Conservation (phyloP, 1,140 invertebrate species). For the Drosophila orena region DNA sequence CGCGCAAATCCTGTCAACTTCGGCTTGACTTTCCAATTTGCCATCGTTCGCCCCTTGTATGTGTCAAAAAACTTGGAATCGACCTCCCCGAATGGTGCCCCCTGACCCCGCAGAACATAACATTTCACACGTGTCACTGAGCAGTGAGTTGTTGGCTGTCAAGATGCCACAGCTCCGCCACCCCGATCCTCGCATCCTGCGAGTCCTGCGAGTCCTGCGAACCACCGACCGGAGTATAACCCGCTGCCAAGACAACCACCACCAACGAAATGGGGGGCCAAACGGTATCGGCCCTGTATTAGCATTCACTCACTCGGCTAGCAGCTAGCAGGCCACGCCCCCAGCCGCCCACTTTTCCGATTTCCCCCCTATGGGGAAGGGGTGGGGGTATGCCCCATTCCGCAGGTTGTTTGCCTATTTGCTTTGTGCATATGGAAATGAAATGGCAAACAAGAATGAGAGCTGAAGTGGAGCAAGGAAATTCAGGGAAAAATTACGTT, state of each 20-base stretch:
- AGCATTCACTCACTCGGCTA: slow-evolving; percentile 28
- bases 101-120: slow-evolving; percentile 50
- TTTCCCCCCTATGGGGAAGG: no score
- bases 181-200: slow-evolving; percentile 9
- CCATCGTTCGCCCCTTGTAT: slow-evolving; percentile 60
- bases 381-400: no score
- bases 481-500: slow-evolving; percentile 73
- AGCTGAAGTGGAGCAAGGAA: slow-evolving; percentile 53
- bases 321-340: slow-evolving; percentile 14
- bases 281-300: slow-evolving; percentile 42
- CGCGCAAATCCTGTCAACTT: slow-evolving; percentile 74
- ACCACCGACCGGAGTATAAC: slow-evolving; percentile 17
- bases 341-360: neutral
- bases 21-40: slow-evolving; percentile 72
- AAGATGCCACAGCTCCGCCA: slow-evolving; percentile 50
- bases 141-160: slow-evolving; percentile 70
- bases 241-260: slow-evolving; percentile 57
- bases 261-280: slow-evolving; percentile 19
- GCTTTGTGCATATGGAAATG: slow-evolving; percentile 79
- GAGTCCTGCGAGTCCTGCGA: slow-evolving; percentile 5
- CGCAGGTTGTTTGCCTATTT: slow-evolving; percentile 74
- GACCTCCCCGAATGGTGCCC: neutral
- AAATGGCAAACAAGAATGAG: slow-evolving; percentile 71
- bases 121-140: slow-evolving; percentile 79
- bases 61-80: slow-evolving; percentile 69